Conservation (phyloP, 2,113 vertebrate species). For the Rhynchomys soricoides region DNA sequence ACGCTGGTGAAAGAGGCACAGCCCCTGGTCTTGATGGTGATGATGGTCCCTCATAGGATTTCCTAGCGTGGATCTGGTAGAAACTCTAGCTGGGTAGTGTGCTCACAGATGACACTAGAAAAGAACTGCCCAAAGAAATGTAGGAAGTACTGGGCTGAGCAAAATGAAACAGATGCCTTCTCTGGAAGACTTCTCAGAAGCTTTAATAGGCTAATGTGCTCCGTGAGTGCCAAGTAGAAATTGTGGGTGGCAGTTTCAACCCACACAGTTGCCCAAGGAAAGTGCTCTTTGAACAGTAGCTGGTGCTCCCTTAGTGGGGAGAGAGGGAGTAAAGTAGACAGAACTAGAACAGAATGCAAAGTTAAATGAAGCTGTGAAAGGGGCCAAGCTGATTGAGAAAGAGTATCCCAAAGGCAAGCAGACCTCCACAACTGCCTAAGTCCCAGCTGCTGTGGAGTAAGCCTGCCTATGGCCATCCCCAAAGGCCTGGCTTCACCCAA, state of each 20-base stretch:
- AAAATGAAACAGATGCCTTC: background rate
- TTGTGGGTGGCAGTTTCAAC: background rate
- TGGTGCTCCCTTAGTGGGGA: background rate
- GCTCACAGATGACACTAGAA: background rate
- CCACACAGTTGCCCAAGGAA: background rate
- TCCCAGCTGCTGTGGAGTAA: background rate
- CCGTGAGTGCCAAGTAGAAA: background rate
- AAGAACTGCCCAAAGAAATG: background rate
- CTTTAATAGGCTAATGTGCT: background rate
- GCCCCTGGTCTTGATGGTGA: background rate
- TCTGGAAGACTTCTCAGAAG: background rate
- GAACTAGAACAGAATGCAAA: background rate
- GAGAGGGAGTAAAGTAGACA: background rate
- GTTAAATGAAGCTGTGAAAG: background rate
- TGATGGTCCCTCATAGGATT: background rate
- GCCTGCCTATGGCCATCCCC: conserved; percentile 15
- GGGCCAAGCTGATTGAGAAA: background rate
- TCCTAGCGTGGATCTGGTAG: background rate
- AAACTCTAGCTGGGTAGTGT: background rate
- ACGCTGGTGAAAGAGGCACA: background rate
- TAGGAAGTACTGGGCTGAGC: background rate
- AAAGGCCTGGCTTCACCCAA: conserved; percentile 72
- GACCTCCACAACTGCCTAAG: too few species aligned
- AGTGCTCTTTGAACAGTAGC: background rate
- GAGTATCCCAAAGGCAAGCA: background rate